Conservation (phyloP, 2,888 invertebrate genomes). For the Nemotelus nigrinus region DNA sequence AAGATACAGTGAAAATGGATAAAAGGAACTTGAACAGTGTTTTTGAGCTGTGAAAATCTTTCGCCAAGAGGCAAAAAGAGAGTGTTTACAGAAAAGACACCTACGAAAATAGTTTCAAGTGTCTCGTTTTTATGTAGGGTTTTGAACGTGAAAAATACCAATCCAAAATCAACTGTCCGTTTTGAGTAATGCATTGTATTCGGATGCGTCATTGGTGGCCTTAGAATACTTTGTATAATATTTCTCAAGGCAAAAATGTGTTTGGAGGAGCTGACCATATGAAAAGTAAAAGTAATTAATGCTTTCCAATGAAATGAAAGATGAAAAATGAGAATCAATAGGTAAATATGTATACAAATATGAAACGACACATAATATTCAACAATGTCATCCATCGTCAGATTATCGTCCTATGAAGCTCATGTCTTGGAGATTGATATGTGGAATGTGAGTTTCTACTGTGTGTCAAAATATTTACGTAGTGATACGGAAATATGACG, state of each 20-base stretch:
- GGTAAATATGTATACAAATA: background rate
- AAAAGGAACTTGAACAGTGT: background rate
- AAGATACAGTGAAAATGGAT: too few species aligned
- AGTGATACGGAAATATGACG: too few species aligned
- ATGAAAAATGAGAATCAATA: background rate
- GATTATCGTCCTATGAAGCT: too few species aligned
- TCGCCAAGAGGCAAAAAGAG: conserved; percentile 7
- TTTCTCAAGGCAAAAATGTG: background rate
- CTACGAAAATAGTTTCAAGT: conserved; percentile 41
- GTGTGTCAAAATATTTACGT: too few species aligned
- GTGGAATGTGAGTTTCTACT: too few species aligned
- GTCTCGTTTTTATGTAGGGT: conserved; percentile 8
- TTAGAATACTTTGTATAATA: conserved; percentile 13
- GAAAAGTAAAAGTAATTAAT: conserved; percentile 25
- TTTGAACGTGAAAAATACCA: conserved; percentile 37
- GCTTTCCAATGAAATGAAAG: background rate
- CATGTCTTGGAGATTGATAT: too few species aligned
- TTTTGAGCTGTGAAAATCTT: conserved; percentile 35
- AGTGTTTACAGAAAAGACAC: conserved; percentile 41
- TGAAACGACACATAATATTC: background rate
- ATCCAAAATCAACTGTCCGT: conserved; percentile 30
- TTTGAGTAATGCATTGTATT: conserved; percentile 3
- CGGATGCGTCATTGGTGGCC: conserved; percentile 38
- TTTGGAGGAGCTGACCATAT: conserved; percentile 5
- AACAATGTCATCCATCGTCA: too few species aligned